These are phyloP conservation scores for Xylota segnis DNA, from an alignment of 2,888 invertebrate genomes.

Conservation along the genomic window DNA sequence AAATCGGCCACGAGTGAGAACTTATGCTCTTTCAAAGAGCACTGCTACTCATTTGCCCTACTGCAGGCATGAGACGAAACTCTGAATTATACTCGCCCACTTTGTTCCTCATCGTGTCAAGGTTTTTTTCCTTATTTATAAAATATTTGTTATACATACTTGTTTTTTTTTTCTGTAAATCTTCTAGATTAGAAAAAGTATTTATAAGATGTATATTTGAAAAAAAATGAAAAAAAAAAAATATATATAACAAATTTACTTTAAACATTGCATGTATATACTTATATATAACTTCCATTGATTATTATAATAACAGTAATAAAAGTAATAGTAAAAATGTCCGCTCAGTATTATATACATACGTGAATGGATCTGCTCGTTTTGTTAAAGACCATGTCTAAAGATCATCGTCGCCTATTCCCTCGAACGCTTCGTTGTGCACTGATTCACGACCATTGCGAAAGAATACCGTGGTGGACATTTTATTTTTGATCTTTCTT, in stretches of 20 bases:
- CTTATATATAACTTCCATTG: slow-evolving; percentile 66
- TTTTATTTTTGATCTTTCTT: slow-evolving; percentile 86
- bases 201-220: slow-evolving; percentile 57
- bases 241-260: slow-evolving; percentile 64
- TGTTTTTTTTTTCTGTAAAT: slow-evolving; percentile 52
- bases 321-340: slow-evolving; percentile 65
- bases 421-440: slow-evolving; percentile 97
- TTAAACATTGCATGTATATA: slow-evolving; percentile 61
- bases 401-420: slow-evolving; percentile 97
- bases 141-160: slow-evolving; percentile 43
- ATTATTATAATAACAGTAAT: slow-evolving; percentile 68
- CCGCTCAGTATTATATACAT: slow-evolving; percentile 28
- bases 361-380: background rate
- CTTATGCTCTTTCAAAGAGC: slow-evolving; percentile 77
- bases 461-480: slow-evolving; percentile 89
- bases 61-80: slow-evolving; percentile 79
- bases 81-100: slow-evolving; percentile 58
- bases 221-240: slow-evolving; percentile 37
- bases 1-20: slow-evolving; percentile 78
- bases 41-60: slow-evolving; percentile 75
- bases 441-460: slow-evolving; percentile 90
- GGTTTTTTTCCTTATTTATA: slow-evolving; percentile 51
- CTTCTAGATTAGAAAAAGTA: slow-evolving; percentile 56
- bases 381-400: slow-evolving; percentile 83
- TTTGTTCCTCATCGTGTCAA: slow-evolving; percentile 25